A percentile compares a stretch with the other conserved stretches of the same genome.
Evolutionary conservation across 2,888 invertebrate species (phyloP).

Genomic region (Furcula furcula): DNA sequence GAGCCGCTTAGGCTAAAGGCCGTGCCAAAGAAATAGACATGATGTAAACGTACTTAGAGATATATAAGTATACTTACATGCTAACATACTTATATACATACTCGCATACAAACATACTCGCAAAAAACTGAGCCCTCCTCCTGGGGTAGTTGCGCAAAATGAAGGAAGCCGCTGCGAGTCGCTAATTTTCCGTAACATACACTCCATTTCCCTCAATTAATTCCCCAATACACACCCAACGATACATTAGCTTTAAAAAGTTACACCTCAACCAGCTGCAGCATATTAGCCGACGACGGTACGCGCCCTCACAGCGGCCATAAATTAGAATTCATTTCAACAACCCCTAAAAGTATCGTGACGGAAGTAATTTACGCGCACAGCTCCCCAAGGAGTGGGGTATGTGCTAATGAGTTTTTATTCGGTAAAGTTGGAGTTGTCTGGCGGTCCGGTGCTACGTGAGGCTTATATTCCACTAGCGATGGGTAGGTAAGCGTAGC

Average conservation of each 20-base stretch:
- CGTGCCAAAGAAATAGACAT: too few species aligned
- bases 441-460: slow-evolving; percentile 3
- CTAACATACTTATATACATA: too few species aligned
- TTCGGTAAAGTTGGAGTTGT: slow-evolving; percentile 21
- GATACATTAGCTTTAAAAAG: slow-evolving; percentile 1
- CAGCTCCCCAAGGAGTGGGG: slow-evolving; percentile 13
- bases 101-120: too few species aligned
- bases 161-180: too few species aligned
- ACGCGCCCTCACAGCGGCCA: slow-evolving; percentile 14
- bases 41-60: too few species aligned
- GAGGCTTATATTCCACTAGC: too few species aligned
- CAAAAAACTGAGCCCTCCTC: too few species aligned
- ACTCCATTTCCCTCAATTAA: neutral
- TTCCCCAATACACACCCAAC: neutral
- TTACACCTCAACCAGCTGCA: slow-evolving; percentile 8
- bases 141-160: too few species aligned
- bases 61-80: too few species aligned
- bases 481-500: too few species aligned
- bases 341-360: slow-evolving; percentile 17
- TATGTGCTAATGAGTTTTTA: slow-evolving; percentile 33
- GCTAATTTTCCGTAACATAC: too few species aligned
- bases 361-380: slow-evolving; percentile 24
- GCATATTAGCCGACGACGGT: neutral
- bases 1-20: too few species aligned
- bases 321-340: slow-evolving; percentile 35